These are phyloP conservation scores for Pandemis heparana DNA, from an alignment of 2,888 invertebrate genomes.

Conservation along the genomic window DNA sequence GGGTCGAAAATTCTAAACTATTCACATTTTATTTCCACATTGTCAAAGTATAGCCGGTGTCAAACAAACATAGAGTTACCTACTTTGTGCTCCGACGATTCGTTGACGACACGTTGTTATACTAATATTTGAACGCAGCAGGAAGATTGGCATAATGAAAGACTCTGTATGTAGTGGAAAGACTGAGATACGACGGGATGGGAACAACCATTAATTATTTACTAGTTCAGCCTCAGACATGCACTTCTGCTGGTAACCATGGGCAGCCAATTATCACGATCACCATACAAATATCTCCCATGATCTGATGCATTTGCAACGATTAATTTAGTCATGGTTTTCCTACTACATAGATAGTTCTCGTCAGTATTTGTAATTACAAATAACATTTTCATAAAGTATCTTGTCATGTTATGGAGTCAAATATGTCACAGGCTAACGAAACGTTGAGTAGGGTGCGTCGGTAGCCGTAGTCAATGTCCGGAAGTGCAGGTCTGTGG, in stretches of 20 bases:
- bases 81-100: conserved; percentile 60
- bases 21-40: conserved; percentile 36
- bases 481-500: conserved; percentile 31
- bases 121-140: conserved; percentile 11
- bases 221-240: conserved; percentile 43
- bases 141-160: conserved; percentile 49
- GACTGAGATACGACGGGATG: conserved; percentile 63
- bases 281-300: conserved; percentile 30
- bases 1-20: background rate
- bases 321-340: conserved; percentile 32
- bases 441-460: background rate
- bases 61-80: conserved; percentile 47
- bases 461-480: conserved; percentile 15
- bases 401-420: conserved; percentile 25
- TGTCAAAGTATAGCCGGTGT: conserved; percentile 47
- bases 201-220: conserved; percentile 62
- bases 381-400: conserved; percentile 20
- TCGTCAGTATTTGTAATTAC: conserved; percentile 20
- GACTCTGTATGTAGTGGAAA: conserved; percentile 62
- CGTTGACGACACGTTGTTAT: conserved; percentile 30
- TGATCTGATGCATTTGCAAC: background rate
- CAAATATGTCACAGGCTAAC: conserved; percentile 17
- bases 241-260: conserved; percentile 24
- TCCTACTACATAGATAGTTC: conserved; percentile 17
- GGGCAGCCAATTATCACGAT: conserved; percentile 4